Evolutionary conservation across 2,888 invertebrate genomes (phyloP), one percentile per base, ranked within the genome.

Genomic region (Ophion obscuratus): DNA sequence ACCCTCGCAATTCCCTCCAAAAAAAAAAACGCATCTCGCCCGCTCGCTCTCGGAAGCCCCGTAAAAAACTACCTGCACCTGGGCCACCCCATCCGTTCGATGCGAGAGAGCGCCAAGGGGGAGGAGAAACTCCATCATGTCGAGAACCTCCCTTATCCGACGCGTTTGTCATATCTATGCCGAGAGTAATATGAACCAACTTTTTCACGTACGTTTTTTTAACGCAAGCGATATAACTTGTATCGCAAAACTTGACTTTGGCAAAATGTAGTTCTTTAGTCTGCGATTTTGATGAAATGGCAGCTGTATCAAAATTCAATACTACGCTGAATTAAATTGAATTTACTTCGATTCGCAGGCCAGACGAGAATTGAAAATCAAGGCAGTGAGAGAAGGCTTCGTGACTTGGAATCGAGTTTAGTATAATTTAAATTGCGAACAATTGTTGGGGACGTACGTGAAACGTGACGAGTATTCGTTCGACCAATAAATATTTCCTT

Each of bases 61-160:
- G 61, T 84, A 88, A 87, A 87, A 84, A 78, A 59, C 81, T 81
- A 73, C 81, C 62, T 70, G 83, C 87, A 87, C 86, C 87, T 88
- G 88, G 87, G 80, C 80, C 74, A 83, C 61, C 67, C 79, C 44
- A 31, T 40, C 47, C 47, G 53, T 31, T 47, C 68, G 62, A 24
- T 53, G 59, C 75, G 68, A 62, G 61, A 5, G 62, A 62, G 47
- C 9, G 44, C 40, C n/a, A 75, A 10, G 40, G 40, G 64, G 75
- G 62, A 67, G 66, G 83, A 27, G 68, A 85, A 83, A 87, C 85
- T 82, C 82, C 78, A 87, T 81, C 86, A 61, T 68, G 66, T 40
- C 75, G 71, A 79, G 67, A 81, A 84, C 85, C 80, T 78, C 84
- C 71, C 62, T 78, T 73, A 67, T 74, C 67, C 61, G 44, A 36